Conservation (phyloP, 2,113 vertebrate genomes). For the Pantherophis guttatus region DNA sequence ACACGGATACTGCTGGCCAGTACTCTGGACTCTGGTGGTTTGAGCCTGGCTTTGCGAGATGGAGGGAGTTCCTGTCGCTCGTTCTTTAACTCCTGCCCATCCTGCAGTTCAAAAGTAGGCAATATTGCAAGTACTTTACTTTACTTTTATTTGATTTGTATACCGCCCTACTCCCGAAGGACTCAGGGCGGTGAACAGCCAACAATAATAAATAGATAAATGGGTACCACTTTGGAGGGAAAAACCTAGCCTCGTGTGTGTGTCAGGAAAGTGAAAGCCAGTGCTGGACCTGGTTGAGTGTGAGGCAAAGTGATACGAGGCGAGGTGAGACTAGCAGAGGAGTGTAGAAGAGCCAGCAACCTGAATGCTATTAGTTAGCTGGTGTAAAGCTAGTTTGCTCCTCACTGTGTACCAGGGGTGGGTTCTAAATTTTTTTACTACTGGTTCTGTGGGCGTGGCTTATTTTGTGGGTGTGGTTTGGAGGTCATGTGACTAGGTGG, state of each 20-base stretch:
- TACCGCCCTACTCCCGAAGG: too few relatives aligned
- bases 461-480: too few relatives aligned
- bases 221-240: not conserved
- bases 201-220: too few relatives aligned
- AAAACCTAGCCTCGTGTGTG: not conserved
- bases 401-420: rapidly evolving
- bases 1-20: not conserved
- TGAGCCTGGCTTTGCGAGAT: not conserved
- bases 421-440: too few relatives aligned
- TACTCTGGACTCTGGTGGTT: not conserved
- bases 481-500: too few relatives aligned
- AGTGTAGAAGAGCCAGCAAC: not conserved
- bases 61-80: not conserved
- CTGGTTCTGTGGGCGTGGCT: too few relatives aligned
- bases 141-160: too few relatives aligned
- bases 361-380: not conserved
- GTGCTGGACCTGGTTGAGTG: not conserved
- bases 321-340: not conserved
- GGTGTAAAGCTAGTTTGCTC: not conserved
- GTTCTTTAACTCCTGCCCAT: not conserved
- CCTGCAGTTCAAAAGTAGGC: not conserved
- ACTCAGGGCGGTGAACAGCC: too few relatives aligned
- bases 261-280: not conserved
- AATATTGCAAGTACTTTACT: not conserved
- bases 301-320: not conserved